A percentile compares a stretch with the other conserved stretches of the same genome.
phyloP scores from a whole-genome alignment of 2,113 vertebrate species.

The Anolis carolinensis region DNA sequence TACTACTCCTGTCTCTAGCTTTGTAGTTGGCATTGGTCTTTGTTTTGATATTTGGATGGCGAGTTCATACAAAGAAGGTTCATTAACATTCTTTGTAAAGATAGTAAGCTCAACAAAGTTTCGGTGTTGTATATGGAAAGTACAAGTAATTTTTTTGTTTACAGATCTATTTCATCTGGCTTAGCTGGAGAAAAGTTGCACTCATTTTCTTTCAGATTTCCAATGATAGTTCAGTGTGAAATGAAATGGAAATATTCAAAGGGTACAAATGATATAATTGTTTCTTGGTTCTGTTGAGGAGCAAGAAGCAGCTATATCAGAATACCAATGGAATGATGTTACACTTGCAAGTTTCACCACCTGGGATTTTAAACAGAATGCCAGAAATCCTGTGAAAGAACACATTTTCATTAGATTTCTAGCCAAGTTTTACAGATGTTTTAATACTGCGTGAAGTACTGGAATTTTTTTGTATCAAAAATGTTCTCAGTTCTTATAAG shows the following conservation, averaged over 20 bases:
- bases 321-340: conserved; percentile 13
- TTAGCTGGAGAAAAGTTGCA: not conserved
- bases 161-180: not conserved
- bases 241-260: conserved; percentile 3
- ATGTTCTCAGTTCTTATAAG: conserved; percentile 14
- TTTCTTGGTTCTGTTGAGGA: conserved; percentile 11
- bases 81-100: no score
- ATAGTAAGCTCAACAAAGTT: no score
- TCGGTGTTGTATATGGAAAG: no score
- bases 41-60: no score
- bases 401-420: conserved; percentile 35
- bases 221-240: not conserved
- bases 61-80: no score
- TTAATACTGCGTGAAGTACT: conserved; percentile 1
- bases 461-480: not conserved
- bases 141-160: no score
- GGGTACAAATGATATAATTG: conserved; percentile 1
- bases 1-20: no score
- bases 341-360: conserved; percentile 24
- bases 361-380: conserved; percentile 29
- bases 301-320: conserved; percentile 18
- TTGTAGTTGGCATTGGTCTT: no score
- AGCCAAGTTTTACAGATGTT: conserved; percentile 36
- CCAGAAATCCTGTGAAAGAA: conserved; percentile 29
- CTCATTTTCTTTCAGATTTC: not conserved